Conservation (phyloP, 2,113 vertebrate species). For the Syngnathus typhle region DNA sequence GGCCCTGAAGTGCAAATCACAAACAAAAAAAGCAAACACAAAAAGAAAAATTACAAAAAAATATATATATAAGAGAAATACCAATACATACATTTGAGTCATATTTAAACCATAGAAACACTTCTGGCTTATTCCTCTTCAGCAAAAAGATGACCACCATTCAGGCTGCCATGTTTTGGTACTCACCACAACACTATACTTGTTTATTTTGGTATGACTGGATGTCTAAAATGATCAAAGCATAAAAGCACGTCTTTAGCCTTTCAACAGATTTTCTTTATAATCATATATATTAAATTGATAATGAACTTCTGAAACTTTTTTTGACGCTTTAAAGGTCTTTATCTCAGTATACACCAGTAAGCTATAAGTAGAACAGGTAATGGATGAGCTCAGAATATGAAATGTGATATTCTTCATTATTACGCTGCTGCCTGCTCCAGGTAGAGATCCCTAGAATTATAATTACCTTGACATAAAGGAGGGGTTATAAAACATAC, state of each 20-base stretch:
- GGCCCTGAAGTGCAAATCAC: no score
- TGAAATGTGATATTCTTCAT: constrained; percentile 35
- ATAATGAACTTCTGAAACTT: constrained; percentile 16
- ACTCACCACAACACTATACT: not conserved
- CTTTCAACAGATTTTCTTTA: no score
- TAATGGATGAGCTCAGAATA: constrained; percentile 16
- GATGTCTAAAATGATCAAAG: no score
- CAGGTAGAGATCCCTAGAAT: constrained; percentile 3
- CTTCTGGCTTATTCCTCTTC: no score
- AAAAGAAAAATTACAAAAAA: no score
- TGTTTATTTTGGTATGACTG: not conserved
- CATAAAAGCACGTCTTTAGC: no score
- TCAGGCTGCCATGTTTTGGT: not conserved
- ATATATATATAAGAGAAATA: no score
- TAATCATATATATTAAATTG: constrained; percentile 6
- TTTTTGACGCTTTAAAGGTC: constrained; percentile 18
- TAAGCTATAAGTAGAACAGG: constrained; percentile 6
- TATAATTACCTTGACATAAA: no score
- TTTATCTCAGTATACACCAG: constrained; percentile 21
- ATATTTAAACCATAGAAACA: no score
- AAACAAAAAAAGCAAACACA: no score
- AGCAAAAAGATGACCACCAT: no score
- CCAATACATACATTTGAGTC: no score
- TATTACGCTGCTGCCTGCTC: constrained; percentile 25
- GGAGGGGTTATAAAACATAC: not conserved